Conservation (phyloP, 2,888 invertebrate species). For the Chromoteleia sp. region DNA sequence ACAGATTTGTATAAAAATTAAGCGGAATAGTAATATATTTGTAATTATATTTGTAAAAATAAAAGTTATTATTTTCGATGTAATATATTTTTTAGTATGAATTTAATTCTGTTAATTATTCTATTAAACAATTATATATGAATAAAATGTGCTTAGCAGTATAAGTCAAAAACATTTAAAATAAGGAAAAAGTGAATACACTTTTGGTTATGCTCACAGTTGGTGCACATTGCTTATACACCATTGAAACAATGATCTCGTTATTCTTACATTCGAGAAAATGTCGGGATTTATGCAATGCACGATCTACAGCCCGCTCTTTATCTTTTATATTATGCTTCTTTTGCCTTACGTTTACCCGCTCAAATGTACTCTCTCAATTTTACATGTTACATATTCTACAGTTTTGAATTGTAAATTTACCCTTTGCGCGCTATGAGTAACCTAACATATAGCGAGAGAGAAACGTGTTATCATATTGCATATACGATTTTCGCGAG, state of each 20-base stretch:
- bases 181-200: too few relatives aligned
- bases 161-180: too few relatives aligned
- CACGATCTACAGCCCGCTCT: slow-evolving; percentile 65
- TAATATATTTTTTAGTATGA: too few relatives aligned
- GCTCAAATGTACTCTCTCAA: slow-evolving; percentile 69
- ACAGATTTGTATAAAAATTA: too few relatives aligned
- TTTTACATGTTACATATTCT: slow-evolving; percentile 77
- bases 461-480: slow-evolving; percentile 52
- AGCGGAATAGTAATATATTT: too few relatives aligned
- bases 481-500: slow-evolving; percentile 56
- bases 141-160: too few relatives aligned
- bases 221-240: slow-evolving; percentile 64
- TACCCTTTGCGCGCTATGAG: slow-evolving; percentile 69
- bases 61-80: too few relatives aligned
- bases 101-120: too few relatives aligned
- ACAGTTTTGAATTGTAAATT: slow-evolving; percentile 81
- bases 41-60: too few relatives aligned
- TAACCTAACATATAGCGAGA: slow-evolving; percentile 60
- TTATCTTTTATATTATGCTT: slow-evolving; percentile 62
- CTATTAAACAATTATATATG: too few relatives aligned
- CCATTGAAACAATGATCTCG: slow-evolving; percentile 69
- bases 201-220: slow-evolving; percentile 62
- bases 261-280: slow-evolving; percentile 67
- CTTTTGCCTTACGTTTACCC: slow-evolving; percentile 49
- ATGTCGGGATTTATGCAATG: slow-evolving; percentile 68